Conservation (phyloP, 2,888 invertebrate species). For the Digitonthophagus gazella region DNA sequence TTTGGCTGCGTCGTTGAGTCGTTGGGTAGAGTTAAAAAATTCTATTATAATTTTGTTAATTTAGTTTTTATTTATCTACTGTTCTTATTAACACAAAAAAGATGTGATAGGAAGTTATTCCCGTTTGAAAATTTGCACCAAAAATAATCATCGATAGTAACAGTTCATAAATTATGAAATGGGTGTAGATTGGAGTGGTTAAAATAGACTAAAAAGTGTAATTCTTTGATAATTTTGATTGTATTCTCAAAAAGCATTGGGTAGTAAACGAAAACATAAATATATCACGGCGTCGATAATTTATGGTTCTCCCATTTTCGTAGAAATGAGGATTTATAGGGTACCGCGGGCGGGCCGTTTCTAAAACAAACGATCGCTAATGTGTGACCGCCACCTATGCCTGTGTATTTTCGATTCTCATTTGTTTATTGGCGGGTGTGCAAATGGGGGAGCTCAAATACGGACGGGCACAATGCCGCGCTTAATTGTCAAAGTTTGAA, state of each 20-base stretch:
- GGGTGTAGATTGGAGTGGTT: no score
- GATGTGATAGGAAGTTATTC: no score
- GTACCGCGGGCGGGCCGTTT: not conserved
- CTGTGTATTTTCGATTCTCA: not conserved
- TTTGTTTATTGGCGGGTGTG: not conserved
- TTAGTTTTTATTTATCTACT: no score
- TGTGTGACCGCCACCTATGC: not conserved
- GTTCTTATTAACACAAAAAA: no score
- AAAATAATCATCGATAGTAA: no score
- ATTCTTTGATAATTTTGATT: constrained; percentile 3
- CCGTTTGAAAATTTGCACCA: no score
- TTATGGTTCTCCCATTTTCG: not conserved
- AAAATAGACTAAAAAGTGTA: not conserved
- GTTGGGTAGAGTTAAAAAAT: no score
- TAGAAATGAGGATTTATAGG: not conserved
- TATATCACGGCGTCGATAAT: not conserved
- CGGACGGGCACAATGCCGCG: not conserved
- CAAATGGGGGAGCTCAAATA: not conserved
- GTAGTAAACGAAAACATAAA: not conserved
- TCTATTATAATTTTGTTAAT: no score
- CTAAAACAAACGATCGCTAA: not conserved
- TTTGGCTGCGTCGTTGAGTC: no score
- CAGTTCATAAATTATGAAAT: no score
- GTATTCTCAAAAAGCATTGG: constrained; percentile 2
- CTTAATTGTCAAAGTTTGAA: not conserved